A percentile compares a stretch with the other conserved stretches of the same genome.
Conservation (phyloP, 53 echinoderm and acorn worm species). For the Holothuria leucospilota region DNA sequence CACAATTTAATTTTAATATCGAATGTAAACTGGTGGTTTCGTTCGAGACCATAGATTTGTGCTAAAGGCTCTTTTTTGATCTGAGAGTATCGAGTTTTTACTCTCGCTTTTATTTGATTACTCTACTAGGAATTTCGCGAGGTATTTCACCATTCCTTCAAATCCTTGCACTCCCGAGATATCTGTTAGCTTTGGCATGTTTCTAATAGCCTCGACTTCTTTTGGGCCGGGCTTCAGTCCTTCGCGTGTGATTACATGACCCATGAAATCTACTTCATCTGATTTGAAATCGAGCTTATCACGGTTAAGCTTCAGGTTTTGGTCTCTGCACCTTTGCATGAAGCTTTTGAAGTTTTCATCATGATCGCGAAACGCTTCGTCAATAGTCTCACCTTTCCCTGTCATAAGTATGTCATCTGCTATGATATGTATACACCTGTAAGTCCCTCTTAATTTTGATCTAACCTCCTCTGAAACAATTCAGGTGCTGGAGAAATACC, state of each 20-base stretch:
- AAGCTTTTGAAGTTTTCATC: slow-evolving; percentile 33
- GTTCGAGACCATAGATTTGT: slow-evolving; percentile 20
- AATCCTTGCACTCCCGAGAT: slow-evolving; percentile 34
- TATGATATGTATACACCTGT: slow-evolving; percentile 48
- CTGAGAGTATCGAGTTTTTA: slow-evolving; percentile 44
- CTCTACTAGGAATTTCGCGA: slow-evolving; percentile 40
- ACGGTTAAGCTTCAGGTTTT: slow-evolving; percentile 22
- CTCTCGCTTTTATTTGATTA: slow-evolving; percentile 11
- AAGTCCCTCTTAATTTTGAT: slow-evolving; percentile 54
- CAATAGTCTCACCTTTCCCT: slow-evolving; percentile 49
- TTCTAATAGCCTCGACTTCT: slow-evolving; percentile 38
- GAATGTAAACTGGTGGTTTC: slow-evolving; percentile 54
- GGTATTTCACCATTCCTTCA: slow-evolving; percentile 53
- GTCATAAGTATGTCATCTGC: slow-evolving; percentile 65
- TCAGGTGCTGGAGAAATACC: slow-evolving; percentile 38
- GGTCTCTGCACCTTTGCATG: slow-evolving; percentile 41
- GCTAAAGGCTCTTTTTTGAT: slow-evolving; percentile 76
- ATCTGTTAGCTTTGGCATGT: slow-evolving; percentile 49
- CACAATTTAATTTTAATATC: slow-evolving; percentile 43
- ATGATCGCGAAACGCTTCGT: slow-evolving; percentile 17
- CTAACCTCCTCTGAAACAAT: slow-evolving; percentile 49
- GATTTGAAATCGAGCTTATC: slow-evolving; percentile 47
- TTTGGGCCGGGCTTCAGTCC: slow-evolving; percentile 64
- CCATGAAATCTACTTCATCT: too few species aligned
- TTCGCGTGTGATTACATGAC: slow-evolving; percentile 23